These are phyloP conservation scores for Oscheius sp. DNA, from an alignment of 2,888 invertebrate genomes.

Conservation along the genomic window DNA sequence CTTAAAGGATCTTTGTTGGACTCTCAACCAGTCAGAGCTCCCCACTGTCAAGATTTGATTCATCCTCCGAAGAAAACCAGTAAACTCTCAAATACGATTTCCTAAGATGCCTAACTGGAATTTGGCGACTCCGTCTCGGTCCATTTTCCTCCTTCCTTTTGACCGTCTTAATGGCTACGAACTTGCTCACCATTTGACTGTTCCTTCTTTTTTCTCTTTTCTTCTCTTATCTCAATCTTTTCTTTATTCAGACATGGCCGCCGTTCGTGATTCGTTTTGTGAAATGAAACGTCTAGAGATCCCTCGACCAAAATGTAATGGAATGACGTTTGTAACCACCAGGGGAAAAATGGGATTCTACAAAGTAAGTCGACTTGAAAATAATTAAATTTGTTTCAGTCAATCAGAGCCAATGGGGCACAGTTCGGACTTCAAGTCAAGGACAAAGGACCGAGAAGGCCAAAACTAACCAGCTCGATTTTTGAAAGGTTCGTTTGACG, in stretches of 20 bases:
- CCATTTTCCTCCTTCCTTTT: background rate
- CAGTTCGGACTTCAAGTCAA: slow-evolving; percentile 63
- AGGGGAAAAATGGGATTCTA: slow-evolving; percentile 68
- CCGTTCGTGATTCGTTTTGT: slow-evolving; percentile 52
- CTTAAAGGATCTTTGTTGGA: too few species aligned
- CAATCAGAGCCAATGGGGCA: slow-evolving; percentile 61
- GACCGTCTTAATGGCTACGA: too few species aligned
- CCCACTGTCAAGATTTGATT: too few species aligned
- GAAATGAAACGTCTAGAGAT: slow-evolving; percentile 59
- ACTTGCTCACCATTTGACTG: background rate
- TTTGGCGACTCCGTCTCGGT: background rate
- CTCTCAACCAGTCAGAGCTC: background rate
- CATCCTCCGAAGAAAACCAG: too few species aligned
- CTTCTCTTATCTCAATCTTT: background rate
- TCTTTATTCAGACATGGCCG: slow-evolving; percentile 11
- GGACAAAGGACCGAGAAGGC: slow-evolving; percentile 56
- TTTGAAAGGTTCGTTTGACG: slow-evolving; percentile 36
- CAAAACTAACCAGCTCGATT: slow-evolving; percentile 45
- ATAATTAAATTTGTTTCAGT: slow-evolving; percentile 43
- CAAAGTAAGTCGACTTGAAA: slow-evolving; percentile 47
- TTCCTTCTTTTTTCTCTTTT: background rate
- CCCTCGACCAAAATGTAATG: slow-evolving; percentile 66
- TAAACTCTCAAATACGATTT: background rate
- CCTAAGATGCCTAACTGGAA: background rate
- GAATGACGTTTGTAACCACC: slow-evolving; percentile 68